A percentile compares a stretch with the other conserved stretches of the same genome.
These are phyloP conservation scores for Agrotis ipsilon DNA, from an alignment of 2,888 invertebrate species.

Conservation along the genomic window DNA sequence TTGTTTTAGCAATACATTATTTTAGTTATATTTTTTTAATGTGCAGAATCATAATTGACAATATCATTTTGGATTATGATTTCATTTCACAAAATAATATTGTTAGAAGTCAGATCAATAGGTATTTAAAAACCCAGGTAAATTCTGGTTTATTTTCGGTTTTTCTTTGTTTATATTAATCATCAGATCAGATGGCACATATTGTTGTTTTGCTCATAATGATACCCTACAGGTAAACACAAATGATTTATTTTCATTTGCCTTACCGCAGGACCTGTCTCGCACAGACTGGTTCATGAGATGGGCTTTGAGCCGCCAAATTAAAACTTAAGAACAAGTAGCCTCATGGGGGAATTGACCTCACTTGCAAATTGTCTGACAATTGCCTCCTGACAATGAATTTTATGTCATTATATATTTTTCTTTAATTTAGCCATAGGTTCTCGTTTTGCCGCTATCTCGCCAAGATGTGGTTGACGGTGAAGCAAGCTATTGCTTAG, in stretches of 20 bases:
- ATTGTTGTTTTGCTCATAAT: not conserved
- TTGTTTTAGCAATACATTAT: no score
- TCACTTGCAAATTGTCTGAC: not conserved
- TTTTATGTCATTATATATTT: no score
- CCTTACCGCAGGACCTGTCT: not conserved
- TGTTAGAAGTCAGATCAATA: no score
- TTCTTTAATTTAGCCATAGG: no score
- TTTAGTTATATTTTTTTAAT: not conserved
- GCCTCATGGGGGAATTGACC: not conserved
- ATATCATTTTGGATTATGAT: not conserved
- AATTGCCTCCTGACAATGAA: not conserved
- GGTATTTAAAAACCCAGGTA: no score
- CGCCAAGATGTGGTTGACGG: no score
- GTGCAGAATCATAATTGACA: no score
- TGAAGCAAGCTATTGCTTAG: no score
- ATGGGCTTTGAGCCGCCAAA: slow-evolving; percentile 14
- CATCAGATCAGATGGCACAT: not conserved
- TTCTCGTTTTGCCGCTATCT: no score
- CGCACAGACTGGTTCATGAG: slow-evolving; percentile 29
- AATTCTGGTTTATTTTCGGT: not conserved
- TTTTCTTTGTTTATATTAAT: not conserved
- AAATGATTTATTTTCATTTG: slow-evolving; percentile 7
- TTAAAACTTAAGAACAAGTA: not conserved
- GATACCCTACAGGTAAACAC: not conserved
- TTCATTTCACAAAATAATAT: not conserved